These are phyloP conservation scores for Latrodectus geometricus DNA, from an alignment of 1,140 invertebrate genomes.

Conservation along the genomic window DNA sequence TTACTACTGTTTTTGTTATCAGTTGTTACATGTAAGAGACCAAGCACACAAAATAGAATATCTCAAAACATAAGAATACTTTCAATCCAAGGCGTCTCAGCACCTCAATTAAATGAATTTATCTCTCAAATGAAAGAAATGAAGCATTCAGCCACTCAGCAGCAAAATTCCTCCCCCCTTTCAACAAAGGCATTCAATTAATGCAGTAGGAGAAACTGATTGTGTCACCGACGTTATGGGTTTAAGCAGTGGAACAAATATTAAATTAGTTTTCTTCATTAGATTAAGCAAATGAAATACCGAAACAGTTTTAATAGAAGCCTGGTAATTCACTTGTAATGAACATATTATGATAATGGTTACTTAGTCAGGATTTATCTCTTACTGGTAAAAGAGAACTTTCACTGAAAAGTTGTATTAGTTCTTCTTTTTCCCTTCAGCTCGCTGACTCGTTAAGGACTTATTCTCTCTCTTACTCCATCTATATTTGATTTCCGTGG, in stretches of 20 bases:
- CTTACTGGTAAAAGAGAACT: not conserved
- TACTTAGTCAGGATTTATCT: not conserved
- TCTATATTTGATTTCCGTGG: not conserved
- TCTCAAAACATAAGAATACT: not conserved
- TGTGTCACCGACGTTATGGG: not conserved
- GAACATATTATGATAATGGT: slow-evolving; percentile 17
- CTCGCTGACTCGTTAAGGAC: not conserved
- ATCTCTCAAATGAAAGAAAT: no score
- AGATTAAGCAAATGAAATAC: slow-evolving; percentile 5
- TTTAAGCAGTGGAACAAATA: not conserved
- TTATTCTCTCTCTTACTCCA: not conserved
- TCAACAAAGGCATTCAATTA: no score
- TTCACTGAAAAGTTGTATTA: not conserved
- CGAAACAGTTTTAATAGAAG: slow-evolving; percentile 7
- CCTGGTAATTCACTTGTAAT: slow-evolving; percentile 14
- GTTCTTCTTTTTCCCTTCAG: not conserved
- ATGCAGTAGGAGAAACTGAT: no score
- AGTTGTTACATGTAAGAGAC: no score
- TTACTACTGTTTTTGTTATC: no score
- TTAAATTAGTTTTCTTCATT: slow-evolving; percentile 20
- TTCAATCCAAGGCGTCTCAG: no score
- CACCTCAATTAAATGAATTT: no score
- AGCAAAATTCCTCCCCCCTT: not conserved
- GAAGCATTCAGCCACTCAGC: no score
- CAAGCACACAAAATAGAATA: no score